Evolutionary conservation across 2,797 vertebrate species (phyloP).

Genomic region (Lacerta bilineata): DNA sequence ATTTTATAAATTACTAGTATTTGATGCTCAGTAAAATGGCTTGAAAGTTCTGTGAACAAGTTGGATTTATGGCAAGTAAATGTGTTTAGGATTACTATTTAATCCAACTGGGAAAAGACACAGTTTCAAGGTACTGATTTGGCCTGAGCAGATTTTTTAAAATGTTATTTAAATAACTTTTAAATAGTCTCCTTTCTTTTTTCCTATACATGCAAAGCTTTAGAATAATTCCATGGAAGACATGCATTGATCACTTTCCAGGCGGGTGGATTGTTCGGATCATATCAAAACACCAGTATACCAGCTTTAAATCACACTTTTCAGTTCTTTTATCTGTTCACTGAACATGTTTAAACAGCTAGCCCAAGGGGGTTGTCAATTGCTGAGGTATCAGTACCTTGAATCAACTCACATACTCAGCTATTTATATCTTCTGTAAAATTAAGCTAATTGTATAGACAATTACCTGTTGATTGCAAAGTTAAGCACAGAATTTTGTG

Average conservation of each 20-base stretch:
- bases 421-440: not conserved
- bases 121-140: not conserved
- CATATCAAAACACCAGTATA: no score
- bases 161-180: not conserved
- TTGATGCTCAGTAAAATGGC: not conserved
- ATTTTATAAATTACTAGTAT: not conserved
- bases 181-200: not conserved
- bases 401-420: not conserved
- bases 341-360: not conserved
- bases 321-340: not conserved
- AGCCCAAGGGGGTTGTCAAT: not conserved
- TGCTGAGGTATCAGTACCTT: not conserved
- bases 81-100: not conserved
- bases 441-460: accelerated
- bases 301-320: not conserved
- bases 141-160: not conserved
- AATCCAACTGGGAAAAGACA: not conserved
- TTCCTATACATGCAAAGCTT: not conserved
- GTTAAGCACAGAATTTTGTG: conserved; percentile 87
- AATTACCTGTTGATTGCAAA: conserved; percentile 93
- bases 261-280: not conserved
- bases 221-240: not conserved
- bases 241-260: not conserved
- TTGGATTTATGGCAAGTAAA: not conserved
- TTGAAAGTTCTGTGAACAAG: not conserved